Evolutionary conservation across 2,888 invertebrate genomes (phyloP).

Genomic region (Agriopis leucophaearia): DNA sequence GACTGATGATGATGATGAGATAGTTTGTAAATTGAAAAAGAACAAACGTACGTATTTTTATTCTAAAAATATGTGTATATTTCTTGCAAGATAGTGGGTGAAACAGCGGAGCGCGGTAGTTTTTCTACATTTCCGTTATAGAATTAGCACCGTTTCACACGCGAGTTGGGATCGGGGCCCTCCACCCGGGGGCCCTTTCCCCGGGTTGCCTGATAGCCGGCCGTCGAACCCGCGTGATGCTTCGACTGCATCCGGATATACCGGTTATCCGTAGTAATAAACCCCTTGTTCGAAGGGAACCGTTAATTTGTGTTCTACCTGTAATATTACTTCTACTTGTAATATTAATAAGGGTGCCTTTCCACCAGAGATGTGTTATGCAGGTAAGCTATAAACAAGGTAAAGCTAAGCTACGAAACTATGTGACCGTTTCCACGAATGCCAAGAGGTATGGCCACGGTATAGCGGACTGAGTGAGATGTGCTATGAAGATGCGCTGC

Average conservation of each 20-base stretch:
- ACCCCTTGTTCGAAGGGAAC: constrained; percentile 11
- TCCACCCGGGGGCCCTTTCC: neutral
- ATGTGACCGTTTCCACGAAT: no score
- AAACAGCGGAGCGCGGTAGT: neutral
- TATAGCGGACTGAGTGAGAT: no score
- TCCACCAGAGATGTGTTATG: no score
- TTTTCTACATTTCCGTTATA: constrained; percentile 3
- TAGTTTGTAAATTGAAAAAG: no score
- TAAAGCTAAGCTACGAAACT: no score
- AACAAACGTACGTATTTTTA: neutral
- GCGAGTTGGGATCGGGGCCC: constrained; percentile 25
- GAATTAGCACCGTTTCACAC: constrained; percentile 43
- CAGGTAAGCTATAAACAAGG: no score
- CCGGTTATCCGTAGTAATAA: constrained; percentile 12
- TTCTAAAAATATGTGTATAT: no score
- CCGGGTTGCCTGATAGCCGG: constrained; percentile 2
- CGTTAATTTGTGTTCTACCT: constrained; percentile 8
- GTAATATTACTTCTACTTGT: neutral
- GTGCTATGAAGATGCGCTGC: no score
- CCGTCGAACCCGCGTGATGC: neutral
- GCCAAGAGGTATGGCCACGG: no score
- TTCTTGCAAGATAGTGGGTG: neutral
- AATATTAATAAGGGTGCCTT: no score
- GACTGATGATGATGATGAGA: no score
- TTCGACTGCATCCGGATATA: neutral